A percentile compares a stretch with the other conserved stretches of the same genome.
phyloP scores from a whole-genome alignment of 2,797 vertebrate species.

The Alauda arvensis region DNA sequence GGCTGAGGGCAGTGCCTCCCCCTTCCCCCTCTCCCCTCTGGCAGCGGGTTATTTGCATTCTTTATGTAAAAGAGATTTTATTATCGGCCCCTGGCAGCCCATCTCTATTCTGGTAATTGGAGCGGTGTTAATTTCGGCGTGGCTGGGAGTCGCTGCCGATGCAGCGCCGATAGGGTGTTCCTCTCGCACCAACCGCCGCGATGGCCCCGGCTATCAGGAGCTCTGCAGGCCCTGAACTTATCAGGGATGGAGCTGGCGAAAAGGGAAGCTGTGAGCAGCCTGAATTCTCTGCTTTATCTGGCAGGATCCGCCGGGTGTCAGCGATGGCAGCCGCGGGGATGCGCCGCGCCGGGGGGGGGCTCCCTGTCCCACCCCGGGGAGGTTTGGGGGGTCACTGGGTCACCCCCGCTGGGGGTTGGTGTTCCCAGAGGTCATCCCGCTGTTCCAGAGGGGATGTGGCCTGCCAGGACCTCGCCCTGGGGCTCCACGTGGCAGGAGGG shows the following conservation, averaged over 20 bases:
- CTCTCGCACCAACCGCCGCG: constrained; percentile 81
- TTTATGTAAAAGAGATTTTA: constrained; percentile 81
- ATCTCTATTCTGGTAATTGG: constrained; percentile 86
- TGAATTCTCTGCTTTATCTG: constrained; percentile 89
- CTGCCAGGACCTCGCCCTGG: neutral
- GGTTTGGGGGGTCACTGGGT: neutral
- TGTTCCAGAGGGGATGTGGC: neutral
- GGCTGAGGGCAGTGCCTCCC: neutral
- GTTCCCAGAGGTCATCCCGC: accelerated
- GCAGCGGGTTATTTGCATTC: constrained; percentile 64
- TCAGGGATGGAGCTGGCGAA: constrained; percentile 90
- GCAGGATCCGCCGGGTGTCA: constrained; percentile 65
- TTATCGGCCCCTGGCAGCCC: constrained; percentile 83
- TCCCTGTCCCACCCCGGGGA: neutral
- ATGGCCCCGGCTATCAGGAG: constrained; percentile 89
- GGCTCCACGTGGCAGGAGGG: neutral
- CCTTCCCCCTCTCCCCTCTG: neutral
- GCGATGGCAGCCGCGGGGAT: constrained; percentile 54
- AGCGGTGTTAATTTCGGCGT: constrained; percentile 86
- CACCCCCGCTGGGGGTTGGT: neutral
- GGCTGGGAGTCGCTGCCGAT: constrained; percentile 85
- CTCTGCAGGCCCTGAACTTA: constrained; percentile 90
- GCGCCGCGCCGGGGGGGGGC: neutral
- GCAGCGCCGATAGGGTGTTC: constrained; percentile 78
- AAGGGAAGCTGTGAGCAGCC: constrained; percentile 89